phyloP scores from a whole-genome alignment of 2,888 invertebrate species.

The Tachina fera region DNA sequence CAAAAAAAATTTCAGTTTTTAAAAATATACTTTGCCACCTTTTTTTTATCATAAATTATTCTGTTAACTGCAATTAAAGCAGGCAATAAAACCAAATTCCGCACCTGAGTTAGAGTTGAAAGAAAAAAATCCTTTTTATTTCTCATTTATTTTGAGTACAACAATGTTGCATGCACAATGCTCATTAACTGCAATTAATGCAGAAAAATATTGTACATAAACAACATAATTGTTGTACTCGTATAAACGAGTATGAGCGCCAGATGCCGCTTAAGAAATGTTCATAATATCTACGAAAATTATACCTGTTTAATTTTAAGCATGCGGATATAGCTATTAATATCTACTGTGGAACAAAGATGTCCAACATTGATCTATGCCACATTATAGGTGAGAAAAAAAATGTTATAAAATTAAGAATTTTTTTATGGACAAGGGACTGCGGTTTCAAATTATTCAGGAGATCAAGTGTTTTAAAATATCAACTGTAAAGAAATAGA shows the following conservation, averaged over 20 bases:
- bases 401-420: background rate
- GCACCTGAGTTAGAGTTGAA: background rate
- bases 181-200: constrained; percentile 60
- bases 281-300: background rate
- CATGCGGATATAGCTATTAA: background rate
- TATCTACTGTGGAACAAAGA: background rate
- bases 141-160: constrained; percentile 31
- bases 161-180: constrained; percentile 60
- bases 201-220: constrained; percentile 37
- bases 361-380: background rate
- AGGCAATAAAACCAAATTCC: background rate
- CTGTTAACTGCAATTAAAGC: no score
- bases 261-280: background rate
- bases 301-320: background rate
- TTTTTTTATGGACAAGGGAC: no score
- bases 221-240: constrained; percentile 20
- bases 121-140: background rate
- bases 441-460: no score
- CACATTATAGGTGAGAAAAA: background rate
- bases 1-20: no score
- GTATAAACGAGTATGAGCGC: background rate
- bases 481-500: no score
- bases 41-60: no score
- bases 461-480: no score
- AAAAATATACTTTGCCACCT: no score